phyloP scores from a whole-genome alignment of 1,140 invertebrate genomes.

The Saccostrea cuccullata region DNA sequence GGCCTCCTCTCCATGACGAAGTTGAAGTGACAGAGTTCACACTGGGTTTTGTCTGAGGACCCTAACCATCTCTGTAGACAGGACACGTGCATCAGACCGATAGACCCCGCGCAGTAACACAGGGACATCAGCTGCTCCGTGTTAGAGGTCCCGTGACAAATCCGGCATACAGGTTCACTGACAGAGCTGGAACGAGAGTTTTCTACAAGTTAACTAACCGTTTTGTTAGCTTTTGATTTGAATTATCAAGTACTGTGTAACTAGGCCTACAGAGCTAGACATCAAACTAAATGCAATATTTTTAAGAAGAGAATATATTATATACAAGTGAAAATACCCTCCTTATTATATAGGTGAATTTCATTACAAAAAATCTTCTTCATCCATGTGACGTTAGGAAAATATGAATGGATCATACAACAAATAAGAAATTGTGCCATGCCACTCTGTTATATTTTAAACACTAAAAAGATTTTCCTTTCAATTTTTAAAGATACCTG shows the following conservation, averaged over 20 bases:
- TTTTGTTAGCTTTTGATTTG: too few species aligned
- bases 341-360: too few species aligned
- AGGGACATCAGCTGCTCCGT: slow-evolving; percentile 81
- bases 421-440: not conserved
- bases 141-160: slow-evolving; percentile 79
- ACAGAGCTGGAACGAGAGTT: slow-evolving; percentile 5
- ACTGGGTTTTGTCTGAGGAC: slow-evolving; percentile 80
- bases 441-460: not conserved
- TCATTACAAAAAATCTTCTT: too few species aligned
- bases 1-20: slow-evolving; percentile 78
- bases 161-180: slow-evolving; percentile 73
- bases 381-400: too few species aligned
- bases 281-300: not conserved
- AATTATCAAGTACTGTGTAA: not conserved
- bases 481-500: not conserved
- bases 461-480: too few species aligned
- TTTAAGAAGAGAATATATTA: too few species aligned
- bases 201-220: too few species aligned
- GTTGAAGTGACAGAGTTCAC: slow-evolving; percentile 82
- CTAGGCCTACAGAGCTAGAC: not conserved
- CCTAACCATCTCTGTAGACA: slow-evolving; percentile 86
- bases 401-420: not conserved
- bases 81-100: slow-evolving; percentile 83
- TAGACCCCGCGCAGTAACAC: slow-evolving; percentile 84
- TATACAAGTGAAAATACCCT: too few species aligned